These are phyloP conservation scores for Drosophila tropicalis DNA, from an alignment of 1,140 invertebrate genomes.

Conservation along the genomic window DNA sequence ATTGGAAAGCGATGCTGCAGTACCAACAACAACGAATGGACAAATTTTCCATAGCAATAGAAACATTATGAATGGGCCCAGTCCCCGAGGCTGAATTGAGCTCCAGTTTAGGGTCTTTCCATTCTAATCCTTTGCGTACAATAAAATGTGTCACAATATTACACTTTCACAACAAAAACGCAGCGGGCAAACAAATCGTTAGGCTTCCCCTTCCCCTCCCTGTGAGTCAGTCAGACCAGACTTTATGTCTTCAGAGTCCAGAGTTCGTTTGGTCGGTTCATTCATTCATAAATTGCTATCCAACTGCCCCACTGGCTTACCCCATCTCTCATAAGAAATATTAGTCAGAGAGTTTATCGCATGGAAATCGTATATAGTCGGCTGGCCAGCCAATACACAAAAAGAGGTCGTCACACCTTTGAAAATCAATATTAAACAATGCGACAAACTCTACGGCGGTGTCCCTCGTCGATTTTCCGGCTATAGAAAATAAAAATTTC, in stretches of 20 bases:
- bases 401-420: conserved; percentile 75
- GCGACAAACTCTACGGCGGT: conserved; percentile 1
- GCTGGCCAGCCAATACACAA: not conserved
- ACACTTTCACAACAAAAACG: conserved; percentile 72
- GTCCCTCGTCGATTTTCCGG: conserved; percentile 48
- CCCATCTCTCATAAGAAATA: conserved; percentile 14
- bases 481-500: conserved; percentile 47
- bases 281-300: conserved; percentile 68
- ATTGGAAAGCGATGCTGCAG: conserved; percentile 72
- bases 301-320: not conserved
- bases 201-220: not conserved
- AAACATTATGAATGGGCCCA: conserved; percentile 47
- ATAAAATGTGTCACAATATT: conserved; percentile 83
- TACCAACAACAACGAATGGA: conserved; percentile 3
- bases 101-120: conserved; percentile 15
- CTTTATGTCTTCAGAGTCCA: conserved; percentile 61
- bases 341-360: conserved; percentile 45
- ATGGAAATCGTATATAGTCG: conserved; percentile 30
- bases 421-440: conserved; percentile 74
- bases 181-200: conserved; percentile 68
- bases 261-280: not conserved
- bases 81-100: not conserved
- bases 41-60: conserved; percentile 55
- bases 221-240: conserved; percentile 58
- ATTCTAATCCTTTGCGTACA: conserved; percentile 61